Conservation (phyloP, 2,113 vertebrate species). For the Mustelus asterias region DNA sequence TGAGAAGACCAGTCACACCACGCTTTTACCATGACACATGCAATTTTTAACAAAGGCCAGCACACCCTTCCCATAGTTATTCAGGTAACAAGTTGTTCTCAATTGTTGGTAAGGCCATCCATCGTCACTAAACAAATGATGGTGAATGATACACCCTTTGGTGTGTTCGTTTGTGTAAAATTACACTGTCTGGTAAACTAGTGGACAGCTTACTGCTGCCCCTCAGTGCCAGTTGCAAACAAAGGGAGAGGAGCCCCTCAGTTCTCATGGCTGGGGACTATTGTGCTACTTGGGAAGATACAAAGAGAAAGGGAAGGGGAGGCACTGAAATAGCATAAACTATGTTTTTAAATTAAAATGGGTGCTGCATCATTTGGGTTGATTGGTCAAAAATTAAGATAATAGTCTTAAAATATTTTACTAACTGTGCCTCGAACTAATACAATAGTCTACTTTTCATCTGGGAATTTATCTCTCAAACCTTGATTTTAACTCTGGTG, state of each 20-base stretch:
- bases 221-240: background rate
- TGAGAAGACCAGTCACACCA: background rate
- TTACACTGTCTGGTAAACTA: background rate
- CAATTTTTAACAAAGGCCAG: background rate
- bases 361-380: background rate
- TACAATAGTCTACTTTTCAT: background rate
- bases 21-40: background rate
- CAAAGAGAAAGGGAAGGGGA: background rate
- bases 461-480: background rate
- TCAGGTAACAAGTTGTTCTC: constrained; percentile 8
- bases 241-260: background rate
- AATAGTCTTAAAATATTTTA: background rate
- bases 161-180: background rate
- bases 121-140: background rate
- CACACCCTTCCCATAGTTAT: background rate
- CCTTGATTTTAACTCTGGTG: background rate
- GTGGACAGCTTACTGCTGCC: background rate
- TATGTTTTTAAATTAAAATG: background rate
- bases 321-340: background rate
- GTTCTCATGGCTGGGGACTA: background rate
- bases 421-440: background rate
- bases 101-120: background rate
- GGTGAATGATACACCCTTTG: background rate
- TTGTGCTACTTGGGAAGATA: background rate
- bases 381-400: background rate